These are phyloP conservation scores for Paelopatides confundens DNA, from an alignment of 53 echinoderm and acorn worm species.

Conservation along the genomic window DNA sequence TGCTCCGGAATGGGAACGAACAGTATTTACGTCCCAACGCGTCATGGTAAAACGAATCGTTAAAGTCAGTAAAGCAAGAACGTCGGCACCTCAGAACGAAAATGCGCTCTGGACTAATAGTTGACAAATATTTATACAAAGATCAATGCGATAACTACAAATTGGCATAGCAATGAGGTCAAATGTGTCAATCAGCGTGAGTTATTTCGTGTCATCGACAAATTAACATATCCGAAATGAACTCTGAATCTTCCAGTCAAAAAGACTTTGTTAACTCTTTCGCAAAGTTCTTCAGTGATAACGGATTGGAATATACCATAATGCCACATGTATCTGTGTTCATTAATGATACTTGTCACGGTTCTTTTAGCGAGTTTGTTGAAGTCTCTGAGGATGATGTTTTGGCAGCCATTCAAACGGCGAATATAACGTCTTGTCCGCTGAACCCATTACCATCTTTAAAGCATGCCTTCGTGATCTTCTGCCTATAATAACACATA, in stretches of 20 bases:
- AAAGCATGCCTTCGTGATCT: neutral
- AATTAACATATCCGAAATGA: neutral
- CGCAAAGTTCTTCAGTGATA: slow-evolving; percentile 6
- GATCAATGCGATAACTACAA: slow-evolving; percentile 49
- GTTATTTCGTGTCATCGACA: slow-evolving; percentile 20
- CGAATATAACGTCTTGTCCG: too few species aligned
- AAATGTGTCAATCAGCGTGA: slow-evolving; percentile 17
- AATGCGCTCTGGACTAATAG: slow-evolving; percentile 26
- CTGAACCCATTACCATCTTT: slow-evolving; percentile 18
- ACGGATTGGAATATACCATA: neutral
- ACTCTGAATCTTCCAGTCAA: neutral
- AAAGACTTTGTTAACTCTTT: slow-evolving; percentile 28
- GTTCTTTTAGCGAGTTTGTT: slow-evolving; percentile 7
- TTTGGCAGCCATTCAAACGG: neutral
- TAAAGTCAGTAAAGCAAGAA: slow-evolving; percentile 38
- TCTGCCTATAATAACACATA: slow-evolving; percentile 33
- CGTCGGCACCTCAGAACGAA: slow-evolving; percentile 43
- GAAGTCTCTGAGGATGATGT: neutral
- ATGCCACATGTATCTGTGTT: slow-evolving; percentile 15
- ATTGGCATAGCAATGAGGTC: neutral
- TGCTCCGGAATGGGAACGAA: slow-evolving; percentile 52
- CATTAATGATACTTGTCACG: neutral
- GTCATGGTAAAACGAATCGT: slow-evolving; percentile 53
- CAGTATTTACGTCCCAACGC: slow-evolving; percentile 45
- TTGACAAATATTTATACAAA: slow-evolving; percentile 34